Conservation (phyloP, 1,140 invertebrate species). For the Drosophila kurseongensis region DNA sequence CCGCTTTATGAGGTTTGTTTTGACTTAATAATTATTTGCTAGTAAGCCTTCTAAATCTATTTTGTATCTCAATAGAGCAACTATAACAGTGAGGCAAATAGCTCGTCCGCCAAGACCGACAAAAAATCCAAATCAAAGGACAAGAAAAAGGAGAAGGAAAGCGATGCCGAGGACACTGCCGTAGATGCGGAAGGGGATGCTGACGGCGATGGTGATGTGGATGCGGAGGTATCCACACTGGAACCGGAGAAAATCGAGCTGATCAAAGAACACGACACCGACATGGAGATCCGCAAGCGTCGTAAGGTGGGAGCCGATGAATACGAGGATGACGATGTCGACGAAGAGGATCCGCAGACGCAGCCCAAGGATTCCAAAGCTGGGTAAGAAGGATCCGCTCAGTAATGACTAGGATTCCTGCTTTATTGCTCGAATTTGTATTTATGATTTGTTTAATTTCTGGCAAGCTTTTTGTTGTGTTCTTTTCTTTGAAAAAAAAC, state of each 20-base stretch:
- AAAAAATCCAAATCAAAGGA: constrained; percentile 87
- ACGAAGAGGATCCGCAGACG: constrained; percentile 46
- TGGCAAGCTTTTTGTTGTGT: constrained; percentile 25
- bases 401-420: constrained; percentile 44
- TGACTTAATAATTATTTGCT: background rate
- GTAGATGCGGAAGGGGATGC: constrained; percentile 68
- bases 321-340: constrained; percentile 69
- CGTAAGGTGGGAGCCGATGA: constrained; percentile 70
- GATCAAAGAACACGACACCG: constrained; percentile 81
- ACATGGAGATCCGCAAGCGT: constrained; percentile 71
- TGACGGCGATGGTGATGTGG: constrained; percentile 66
- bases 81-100: constrained; percentile 53
- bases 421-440: constrained; percentile 68
- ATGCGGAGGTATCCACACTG: constrained; percentile 51
- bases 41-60: background rate
- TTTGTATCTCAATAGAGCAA: constrained; percentile 55
- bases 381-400: constrained; percentile 67
- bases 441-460: constrained; percentile 28
- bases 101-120: constrained; percentile 74
- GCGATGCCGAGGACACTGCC: constrained; percentile 86
- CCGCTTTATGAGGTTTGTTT: constrained; percentile 94
- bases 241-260: constrained; percentile 81
- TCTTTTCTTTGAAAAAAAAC: constrained; percentile 25
- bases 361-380: constrained; percentile 68
- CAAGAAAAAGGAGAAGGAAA: constrained; percentile 90